Conservation (phyloP, 2,888 invertebrate species). For the Xanthorhoe spadicearia region DNA sequence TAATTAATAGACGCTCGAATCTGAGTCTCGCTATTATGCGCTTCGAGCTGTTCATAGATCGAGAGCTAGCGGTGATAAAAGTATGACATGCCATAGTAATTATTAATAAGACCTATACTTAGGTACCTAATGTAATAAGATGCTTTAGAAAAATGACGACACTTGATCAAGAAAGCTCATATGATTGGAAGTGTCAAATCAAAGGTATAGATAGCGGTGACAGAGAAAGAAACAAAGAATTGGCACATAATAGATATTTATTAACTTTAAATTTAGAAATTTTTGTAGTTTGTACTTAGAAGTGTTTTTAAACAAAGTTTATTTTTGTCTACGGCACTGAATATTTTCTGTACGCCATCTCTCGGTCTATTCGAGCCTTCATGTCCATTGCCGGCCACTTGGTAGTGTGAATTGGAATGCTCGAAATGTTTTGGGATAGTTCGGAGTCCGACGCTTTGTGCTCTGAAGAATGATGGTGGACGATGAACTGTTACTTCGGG, state of each 20-base stretch:
- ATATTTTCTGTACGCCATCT: background rate
- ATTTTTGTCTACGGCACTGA: too few relatives aligned
- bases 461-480: conserved; percentile 23
- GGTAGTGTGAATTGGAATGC: conserved; percentile 67
- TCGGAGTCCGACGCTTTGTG: conserved; percentile 33
- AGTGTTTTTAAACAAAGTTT: too few relatives aligned
- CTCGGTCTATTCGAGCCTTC: background rate
- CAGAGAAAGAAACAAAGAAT: too few relatives aligned
- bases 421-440: conserved; percentile 52
- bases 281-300: too few relatives aligned
- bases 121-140: too few relatives aligned
- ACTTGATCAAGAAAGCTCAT: too few relatives aligned
- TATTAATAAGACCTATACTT: too few relatives aligned
- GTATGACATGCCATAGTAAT: too few relatives aligned
- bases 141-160: too few relatives aligned
- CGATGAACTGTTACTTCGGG: conserved; percentile 36
- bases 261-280: too few relatives aligned
- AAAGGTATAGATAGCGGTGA: too few relatives aligned
- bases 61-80: background rate
- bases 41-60: conserved; percentile 13
- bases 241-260: too few relatives aligned
- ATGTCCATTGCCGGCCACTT: conserved; percentile 72
- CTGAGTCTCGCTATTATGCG: conserved; percentile 61
- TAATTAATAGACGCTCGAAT: conserved; percentile 83
- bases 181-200: background rate